Base-by-base conservation (phyloP, 2,797 vertebrate species). In the Trematomus bernacchii region DNA sequence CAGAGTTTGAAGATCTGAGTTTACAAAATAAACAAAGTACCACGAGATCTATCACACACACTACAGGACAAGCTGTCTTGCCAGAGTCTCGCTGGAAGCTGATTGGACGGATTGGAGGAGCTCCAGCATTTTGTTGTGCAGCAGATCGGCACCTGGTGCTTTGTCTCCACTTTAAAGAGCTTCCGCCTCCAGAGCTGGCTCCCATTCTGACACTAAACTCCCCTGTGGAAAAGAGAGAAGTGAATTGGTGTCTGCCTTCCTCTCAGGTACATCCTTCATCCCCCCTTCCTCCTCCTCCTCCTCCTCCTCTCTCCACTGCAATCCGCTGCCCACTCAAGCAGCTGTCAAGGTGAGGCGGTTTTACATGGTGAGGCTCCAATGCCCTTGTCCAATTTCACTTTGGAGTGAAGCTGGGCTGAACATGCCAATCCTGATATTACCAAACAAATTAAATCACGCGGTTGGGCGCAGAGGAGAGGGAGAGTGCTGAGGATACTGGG, bases 301-400 rank as follows among this genome's bases (percentile, higher is more conserved):
- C 73, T 76, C 82, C 72, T 66, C 76, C 76, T 46, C 82, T 71
- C 80, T 71, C 75, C 27, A 23, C 83, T 71, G 84, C 92, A 90
- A 92, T 93, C 88, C 85, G 67, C 87, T 86, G 92, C 82, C 92
- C 94, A 90, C 93, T 94, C 93, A 89, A 91, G 86, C 93, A 94
- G 94, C 94, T 95, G 95, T 95, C 95, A 94, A 94, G 94, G 94
- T 95, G 91, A 95, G 90, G 87, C 90, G 79, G 86, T 95, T 93
- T 94, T 92, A 95, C 94, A 94, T 89, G 91, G 91, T 89, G 91
- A 94, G 92, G 94, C 95, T 95, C 95, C 94, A 94, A 92, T 94
- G 94, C 95, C 93, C 95, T 93, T 91, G 93, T 95, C 92, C 94
- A 95, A 95, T 95, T 95, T 95, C 93, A 94, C 95, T 95, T 94